A percentile compares a stretch with the other conserved stretches of the same genome.
Conservation (phyloP, 2,888 invertebrate genomes). For the Euspilapteryx auroguttella region DNA sequence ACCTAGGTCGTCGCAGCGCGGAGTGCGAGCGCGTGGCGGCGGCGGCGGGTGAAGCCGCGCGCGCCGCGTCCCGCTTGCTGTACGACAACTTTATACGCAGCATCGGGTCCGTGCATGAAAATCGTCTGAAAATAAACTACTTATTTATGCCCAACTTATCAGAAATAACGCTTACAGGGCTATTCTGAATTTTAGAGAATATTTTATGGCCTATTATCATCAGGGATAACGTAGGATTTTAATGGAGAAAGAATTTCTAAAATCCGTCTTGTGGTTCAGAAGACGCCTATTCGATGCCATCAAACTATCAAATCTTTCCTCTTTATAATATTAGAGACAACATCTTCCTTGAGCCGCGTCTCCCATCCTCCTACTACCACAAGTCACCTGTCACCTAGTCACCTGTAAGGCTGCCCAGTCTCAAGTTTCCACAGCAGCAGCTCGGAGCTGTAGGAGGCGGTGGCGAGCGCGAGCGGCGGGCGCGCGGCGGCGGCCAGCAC, state of each 20-base stretch:
- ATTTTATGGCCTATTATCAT: no score
- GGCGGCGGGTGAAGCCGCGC: constrained; percentile 13
- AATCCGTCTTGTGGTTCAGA: no score
- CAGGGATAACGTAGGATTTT: no score
- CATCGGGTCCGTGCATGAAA: constrained; percentile 58
- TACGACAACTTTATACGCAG: constrained; percentile 60
- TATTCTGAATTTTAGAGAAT: no score
- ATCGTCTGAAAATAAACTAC: constrained; percentile 21
- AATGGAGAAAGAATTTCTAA: no score
- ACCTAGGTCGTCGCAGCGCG: neutral
- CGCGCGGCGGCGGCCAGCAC: constrained; percentile 71
- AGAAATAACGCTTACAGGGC: no score
- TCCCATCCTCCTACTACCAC: no score
- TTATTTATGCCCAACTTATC: neutral
- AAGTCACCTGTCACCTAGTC: no score
- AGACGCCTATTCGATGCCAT: no score
- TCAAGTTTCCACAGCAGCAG: constrained; percentile 81
- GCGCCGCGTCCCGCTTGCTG: constrained; percentile 37
- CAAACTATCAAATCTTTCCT: no score
- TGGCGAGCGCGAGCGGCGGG: constrained; percentile 70
- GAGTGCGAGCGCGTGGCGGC: neutral
- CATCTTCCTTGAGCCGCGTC: no score
- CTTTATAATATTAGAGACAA: no score
- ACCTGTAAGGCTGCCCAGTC: constrained; percentile 70
- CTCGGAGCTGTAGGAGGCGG: constrained; percentile 77